Percentiles rank a stretch among this genome's conserved stretches.
Evolutionary conservation across 2,113 vertebrate species (phyloP).

Genomic region (Diphyllodes magnificus): DNA sequence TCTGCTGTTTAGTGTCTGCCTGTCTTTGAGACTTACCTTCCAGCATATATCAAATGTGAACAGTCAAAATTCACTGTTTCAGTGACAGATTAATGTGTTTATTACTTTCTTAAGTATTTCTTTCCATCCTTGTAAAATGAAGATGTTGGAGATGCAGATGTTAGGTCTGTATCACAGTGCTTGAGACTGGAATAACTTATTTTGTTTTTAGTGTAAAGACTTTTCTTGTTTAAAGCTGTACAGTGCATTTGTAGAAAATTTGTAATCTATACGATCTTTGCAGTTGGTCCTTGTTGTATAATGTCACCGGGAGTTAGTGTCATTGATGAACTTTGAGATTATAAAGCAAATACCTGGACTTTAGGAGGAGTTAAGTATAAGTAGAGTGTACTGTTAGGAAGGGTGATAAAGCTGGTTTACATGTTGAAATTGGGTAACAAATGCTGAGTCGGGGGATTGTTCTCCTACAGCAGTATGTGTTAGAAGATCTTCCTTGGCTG

Average conservation of each 20-base stretch:
- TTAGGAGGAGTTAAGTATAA: neutral
- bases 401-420: neutral
- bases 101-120: neutral
- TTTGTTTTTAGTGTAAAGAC: neutral
- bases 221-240: neutral
- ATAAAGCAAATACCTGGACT: neutral
- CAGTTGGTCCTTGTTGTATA: neutral
- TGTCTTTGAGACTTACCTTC: neutral
- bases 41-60: neutral
- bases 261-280: neutral
- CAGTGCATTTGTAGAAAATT: neutral
- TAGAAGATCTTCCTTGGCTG: neutral
- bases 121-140: neutral
- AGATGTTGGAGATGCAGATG: neutral
- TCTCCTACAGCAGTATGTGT: accelerated
- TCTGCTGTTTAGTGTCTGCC: neutral
- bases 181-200: neutral
- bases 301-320: neutral
- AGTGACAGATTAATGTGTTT: neutral
- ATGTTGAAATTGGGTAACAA: neutral
- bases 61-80: neutral
- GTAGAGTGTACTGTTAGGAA: neutral
- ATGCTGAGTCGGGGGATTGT: neutral
- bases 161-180: neutral
- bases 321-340: neutral